phyloP scores from a whole-genome alignment of 2,888 invertebrate genomes.

The Prenolepis imparis region DNA sequence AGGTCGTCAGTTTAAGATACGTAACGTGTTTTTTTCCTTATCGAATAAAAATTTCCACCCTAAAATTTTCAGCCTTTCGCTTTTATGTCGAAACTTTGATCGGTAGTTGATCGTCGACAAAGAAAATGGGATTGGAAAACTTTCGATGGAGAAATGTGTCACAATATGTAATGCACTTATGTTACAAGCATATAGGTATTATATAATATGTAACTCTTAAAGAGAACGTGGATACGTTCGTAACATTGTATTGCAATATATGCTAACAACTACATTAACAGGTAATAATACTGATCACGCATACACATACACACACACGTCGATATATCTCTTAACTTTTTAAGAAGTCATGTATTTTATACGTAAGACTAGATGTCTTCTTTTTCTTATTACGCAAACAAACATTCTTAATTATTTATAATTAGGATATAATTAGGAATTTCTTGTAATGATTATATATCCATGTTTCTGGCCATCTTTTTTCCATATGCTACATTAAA shows the following conservation, averaged over 20 bases:
- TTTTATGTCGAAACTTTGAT: neutral
- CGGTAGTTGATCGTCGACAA: neutral
- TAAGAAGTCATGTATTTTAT: neutral
- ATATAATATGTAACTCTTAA: neutral
- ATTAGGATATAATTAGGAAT: constrained; percentile 2
- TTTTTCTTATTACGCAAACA: neutral
- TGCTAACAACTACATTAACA: neutral
- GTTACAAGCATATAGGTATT: neutral
- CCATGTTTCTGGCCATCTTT: neutral
- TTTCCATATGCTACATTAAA: neutral
- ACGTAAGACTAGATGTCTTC: neutral
- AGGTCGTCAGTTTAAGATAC: neutral
- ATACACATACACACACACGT: neutral
- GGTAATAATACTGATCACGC: constrained; percentile 10
- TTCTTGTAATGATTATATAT: neutral
- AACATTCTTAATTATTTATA: neutral
- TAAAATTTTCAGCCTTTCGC: neutral
- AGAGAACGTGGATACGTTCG: neutral
- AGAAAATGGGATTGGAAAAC: neutral
- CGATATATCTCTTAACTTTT: neutral
- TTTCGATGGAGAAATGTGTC: neutral
- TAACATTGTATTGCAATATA: neutral
- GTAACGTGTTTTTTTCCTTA: neutral
- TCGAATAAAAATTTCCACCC: neutral
- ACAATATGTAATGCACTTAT: neutral